These are phyloP conservation scores for Melanargia galathea DNA, from an alignment of 2,888 invertebrate genomes.

Conservation along the genomic window DNA sequence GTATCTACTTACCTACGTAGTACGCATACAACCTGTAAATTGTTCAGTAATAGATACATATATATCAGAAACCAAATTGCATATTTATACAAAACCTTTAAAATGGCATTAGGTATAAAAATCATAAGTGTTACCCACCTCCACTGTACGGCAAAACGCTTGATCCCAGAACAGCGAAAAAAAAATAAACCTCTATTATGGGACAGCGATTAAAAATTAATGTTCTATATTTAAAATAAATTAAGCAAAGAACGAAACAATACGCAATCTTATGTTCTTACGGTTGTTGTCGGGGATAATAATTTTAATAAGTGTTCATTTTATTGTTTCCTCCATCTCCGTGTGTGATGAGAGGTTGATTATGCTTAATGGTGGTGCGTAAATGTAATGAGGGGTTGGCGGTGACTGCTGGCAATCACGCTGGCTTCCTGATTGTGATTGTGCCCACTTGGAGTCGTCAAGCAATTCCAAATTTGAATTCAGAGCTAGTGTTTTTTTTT, in stretches of 20 bases:
- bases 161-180: background rate
- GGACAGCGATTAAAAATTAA: background rate
- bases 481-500: slow-evolving; percentile 50
- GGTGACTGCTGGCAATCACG: slow-evolving; percentile 59
- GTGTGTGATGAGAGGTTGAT: slow-evolving; percentile 75
- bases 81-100: too few species aligned
- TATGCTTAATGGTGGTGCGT: slow-evolving; percentile 72
- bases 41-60: too few species aligned
- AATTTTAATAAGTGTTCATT: slow-evolving; percentile 60
- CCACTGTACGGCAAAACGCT: too few species aligned
- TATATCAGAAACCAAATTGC: too few species aligned
- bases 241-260: slow-evolving; percentile 9
- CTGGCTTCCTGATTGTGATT: slow-evolving; percentile 68
- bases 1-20: too few species aligned
- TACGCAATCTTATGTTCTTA: slow-evolving; percentile 22
- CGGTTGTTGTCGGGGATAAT: slow-evolving; percentile 47
- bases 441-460: slow-evolving; percentile 56
- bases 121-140: too few species aligned
- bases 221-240: slow-evolving; percentile 12
- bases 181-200: background rate
- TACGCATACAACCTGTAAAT: too few species aligned
- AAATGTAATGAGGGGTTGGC: slow-evolving; percentile 72
- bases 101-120: too few species aligned
- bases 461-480: slow-evolving; percentile 60
- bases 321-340: slow-evolving; percentile 71